These are phyloP conservation scores for Noctilio leporinus DNA, from an alignment of 2,113 vertebrate genomes.

Conservation along the genomic window DNA sequence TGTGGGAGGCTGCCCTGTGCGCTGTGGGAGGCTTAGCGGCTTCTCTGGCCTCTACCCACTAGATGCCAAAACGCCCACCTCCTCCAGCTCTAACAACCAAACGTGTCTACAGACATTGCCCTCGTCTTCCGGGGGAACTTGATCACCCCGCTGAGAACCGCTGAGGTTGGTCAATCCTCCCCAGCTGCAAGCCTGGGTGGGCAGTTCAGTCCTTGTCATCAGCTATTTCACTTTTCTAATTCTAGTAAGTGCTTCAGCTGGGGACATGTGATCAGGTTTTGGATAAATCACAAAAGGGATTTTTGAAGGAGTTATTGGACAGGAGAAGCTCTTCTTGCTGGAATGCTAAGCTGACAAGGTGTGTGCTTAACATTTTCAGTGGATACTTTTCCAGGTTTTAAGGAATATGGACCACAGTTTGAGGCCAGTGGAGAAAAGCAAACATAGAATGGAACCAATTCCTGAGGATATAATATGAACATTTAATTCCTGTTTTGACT, in stretches of 20 bases:
- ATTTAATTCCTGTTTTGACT: neutral
- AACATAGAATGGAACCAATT: neutral
- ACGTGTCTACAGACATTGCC: neutral
- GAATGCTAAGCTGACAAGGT: neutral
- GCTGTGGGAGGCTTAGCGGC: neutral
- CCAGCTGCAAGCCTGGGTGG: neutral
- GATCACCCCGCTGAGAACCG: neutral
- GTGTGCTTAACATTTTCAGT: neutral
- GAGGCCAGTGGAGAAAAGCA: neutral
- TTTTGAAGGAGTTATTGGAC: neutral
- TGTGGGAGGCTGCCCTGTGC: neutral
- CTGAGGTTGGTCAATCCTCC: neutral
- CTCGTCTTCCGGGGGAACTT: neutral
- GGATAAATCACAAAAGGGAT: neutral
- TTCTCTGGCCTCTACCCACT: neutral
- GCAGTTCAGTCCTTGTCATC: neutral
- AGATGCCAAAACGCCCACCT: neutral
- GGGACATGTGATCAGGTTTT: neutral
- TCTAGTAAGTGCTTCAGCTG: neutral
- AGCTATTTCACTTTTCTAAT: neutral
- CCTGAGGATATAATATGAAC: neutral
- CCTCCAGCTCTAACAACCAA: neutral
- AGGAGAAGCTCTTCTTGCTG: neutral
- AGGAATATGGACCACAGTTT: neutral
- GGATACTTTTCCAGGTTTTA: neutral